Conservation (phyloP, 2,888 invertebrate species). For the Endomychus coccineus region DNA sequence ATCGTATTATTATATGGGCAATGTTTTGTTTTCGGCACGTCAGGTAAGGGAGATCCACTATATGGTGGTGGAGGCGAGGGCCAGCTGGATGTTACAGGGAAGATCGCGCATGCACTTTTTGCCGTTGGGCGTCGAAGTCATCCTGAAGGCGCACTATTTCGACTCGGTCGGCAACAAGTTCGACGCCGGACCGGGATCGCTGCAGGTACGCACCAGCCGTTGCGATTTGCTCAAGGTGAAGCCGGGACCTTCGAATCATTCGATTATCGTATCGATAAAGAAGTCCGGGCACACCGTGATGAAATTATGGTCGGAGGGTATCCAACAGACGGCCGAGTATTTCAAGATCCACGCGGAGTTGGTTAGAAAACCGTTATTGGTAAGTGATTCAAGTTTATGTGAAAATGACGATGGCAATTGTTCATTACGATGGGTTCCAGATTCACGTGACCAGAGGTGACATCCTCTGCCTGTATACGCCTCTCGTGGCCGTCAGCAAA, state of each 20-base stretch:
- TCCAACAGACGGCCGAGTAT: constrained; percentile 40
- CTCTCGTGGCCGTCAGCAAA: constrained; percentile 35
- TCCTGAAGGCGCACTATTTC: constrained; percentile 47
- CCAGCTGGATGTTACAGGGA: constrained; percentile 36
- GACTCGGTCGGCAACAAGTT: constrained; percentile 51
- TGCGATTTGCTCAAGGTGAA: constrained; percentile 40
- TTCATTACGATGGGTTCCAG: constrained; percentile 26
- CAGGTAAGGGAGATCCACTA: constrained; percentile 45
- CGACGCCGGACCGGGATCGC: constrained; percentile 45
- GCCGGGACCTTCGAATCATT: constrained; percentile 44
- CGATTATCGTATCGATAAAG: constrained; percentile 43
- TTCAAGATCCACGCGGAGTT: constrained; percentile 40
- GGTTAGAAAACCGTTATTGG: constrained; percentile 38
- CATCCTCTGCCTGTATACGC: constrained; percentile 48
- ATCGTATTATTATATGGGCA: too few relatives aligned
- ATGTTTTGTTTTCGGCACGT: constrained; percentile 1
- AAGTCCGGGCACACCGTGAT: constrained; percentile 47
- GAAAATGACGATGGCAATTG: too few relatives aligned
- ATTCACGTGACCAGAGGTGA: constrained; percentile 47
- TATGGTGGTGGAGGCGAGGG: constrained; percentile 39
- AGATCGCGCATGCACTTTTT: constrained; percentile 32
- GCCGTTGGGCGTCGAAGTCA: constrained; percentile 48
- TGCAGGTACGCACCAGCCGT: constrained; percentile 48
- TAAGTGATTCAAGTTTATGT: constrained; percentile 22
- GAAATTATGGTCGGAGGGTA: constrained; percentile 45